Percentiles rank a stretch among this genome's conserved stretches.
phyloP scores from a whole-genome alignment of 1,140 invertebrate species.

The Calliopsis andreniformis region DNA sequence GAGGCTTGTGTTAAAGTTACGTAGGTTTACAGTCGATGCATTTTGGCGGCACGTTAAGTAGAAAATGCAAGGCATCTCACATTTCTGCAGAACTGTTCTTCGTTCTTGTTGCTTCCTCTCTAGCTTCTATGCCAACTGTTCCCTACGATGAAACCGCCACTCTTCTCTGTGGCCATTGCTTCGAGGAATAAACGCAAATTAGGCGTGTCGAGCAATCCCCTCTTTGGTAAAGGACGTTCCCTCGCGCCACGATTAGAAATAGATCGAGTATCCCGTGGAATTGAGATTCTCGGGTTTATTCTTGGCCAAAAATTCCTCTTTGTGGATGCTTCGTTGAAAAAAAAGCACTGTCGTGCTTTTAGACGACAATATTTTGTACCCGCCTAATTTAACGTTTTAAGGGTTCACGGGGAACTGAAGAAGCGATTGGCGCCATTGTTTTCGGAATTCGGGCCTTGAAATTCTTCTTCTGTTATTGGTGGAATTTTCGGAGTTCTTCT shows the following conservation, averaged over 20 bases:
- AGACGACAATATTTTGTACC: no score
- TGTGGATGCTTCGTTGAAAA: not conserved
- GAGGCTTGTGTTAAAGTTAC: conserved; percentile 6
- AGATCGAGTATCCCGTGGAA: conserved; percentile 39
- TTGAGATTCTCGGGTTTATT: conserved; percentile 10
- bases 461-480: not conserved
- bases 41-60: conserved; percentile 1
- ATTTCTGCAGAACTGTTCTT: not conserved
- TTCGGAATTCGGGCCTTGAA: conserved; percentile 4
- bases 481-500: not conserved
- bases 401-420: not conserved
- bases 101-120: conserved; percentile 33
- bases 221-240: conserved; percentile 17
- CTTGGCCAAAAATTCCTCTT: conserved; percentile 13
- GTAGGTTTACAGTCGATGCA: conserved; percentile 23
- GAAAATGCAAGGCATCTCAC: conserved; percentile 13
- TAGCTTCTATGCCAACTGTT: conserved; percentile 38
- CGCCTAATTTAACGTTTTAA: conserved; percentile 8
- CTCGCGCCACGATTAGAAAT: conserved; percentile 59
- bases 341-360: conserved; percentile 20
- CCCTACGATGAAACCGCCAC: conserved; percentile 14
- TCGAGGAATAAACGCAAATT: conserved; percentile 55
- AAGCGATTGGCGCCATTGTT: conserved; percentile 2
- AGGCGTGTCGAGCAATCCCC: conserved; percentile 44
- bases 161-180: conserved; percentile 34